phyloP scores from a whole-genome alignment of 2,797 vertebrate genomes.

The Holocentrus rufus region DNA sequence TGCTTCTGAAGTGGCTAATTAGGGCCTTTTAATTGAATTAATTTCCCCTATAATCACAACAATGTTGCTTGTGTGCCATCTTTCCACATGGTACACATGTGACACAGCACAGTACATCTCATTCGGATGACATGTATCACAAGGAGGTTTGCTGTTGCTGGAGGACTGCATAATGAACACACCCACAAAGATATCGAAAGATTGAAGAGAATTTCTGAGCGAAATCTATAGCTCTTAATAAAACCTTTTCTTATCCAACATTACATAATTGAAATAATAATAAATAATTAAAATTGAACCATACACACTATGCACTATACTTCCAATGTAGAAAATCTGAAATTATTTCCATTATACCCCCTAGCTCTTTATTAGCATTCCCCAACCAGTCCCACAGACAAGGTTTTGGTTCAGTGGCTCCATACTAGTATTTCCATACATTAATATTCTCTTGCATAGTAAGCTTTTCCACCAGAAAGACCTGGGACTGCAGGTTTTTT shows the following conservation, averaged over 20 bases:
- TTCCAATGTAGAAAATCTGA: constrained; percentile 18
- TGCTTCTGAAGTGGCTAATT: constrained; percentile 52
- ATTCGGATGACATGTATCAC: neutral
- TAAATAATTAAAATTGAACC: constrained; percentile 1
- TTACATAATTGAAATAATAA: constrained; percentile 19
- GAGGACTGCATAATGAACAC: neutral
- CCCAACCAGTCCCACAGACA: constrained; percentile 32
- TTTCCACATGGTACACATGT: neutral
- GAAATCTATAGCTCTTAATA: constrained; percentile 3
- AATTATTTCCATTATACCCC: constrained; percentile 20
- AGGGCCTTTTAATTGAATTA: constrained; percentile 58
- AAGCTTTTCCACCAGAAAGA: constrained; percentile 55
- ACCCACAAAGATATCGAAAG: neutral
- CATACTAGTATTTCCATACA: constrained; percentile 60
- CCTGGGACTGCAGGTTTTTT: constrained; percentile 26
- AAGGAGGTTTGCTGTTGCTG: no score
- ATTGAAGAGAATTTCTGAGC: neutral
- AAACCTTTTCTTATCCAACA: constrained; percentile 15
- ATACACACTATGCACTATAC: constrained; percentile 5
- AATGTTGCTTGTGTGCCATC: constrained; percentile 8
- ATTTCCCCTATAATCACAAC: constrained; percentile 57
- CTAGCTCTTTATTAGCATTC: constrained; percentile 44
- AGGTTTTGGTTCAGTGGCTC: constrained; percentile 54
- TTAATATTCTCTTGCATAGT: constrained; percentile 61
- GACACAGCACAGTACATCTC: neutral